phyloP scores from a whole-genome alignment of 2,113 vertebrate genomes.

The Nannospalax galili region DNA sequence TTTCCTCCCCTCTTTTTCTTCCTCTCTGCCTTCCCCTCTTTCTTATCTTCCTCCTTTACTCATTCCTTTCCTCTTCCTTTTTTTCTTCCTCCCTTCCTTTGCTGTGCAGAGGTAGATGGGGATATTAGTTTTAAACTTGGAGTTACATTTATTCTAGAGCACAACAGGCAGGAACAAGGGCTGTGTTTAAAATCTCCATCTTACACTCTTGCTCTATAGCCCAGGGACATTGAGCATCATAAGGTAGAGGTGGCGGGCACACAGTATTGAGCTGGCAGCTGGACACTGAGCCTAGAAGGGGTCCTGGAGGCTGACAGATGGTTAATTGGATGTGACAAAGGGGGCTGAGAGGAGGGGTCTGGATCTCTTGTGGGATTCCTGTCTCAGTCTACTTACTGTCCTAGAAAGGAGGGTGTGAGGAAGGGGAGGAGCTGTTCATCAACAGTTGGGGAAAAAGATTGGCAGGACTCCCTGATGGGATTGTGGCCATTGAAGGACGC shows the following conservation, averaged over 20 bases:
- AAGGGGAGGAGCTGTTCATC: conserved; percentile 63
- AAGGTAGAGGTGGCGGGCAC: neutral
- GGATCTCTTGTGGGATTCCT: conserved; percentile 86
- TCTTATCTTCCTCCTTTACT: neutral
- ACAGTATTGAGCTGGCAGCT: conserved; percentile 72
- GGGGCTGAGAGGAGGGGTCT: conserved; percentile 83
- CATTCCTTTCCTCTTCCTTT: neutral
- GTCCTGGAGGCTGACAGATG: conserved; percentile 89
- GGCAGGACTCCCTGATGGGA: neutral
- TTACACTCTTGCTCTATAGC: conserved; percentile 32
- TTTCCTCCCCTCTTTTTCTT: neutral
- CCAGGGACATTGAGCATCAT: conserved; percentile 63
- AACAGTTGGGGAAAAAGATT: conserved; percentile 32
- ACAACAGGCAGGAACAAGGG: conserved; percentile 8
- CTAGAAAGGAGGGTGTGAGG: conserved; percentile 47
- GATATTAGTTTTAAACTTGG: conserved; percentile 30
- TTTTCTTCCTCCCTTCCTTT: too few relatives aligned
- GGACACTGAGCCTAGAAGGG: conserved; percentile 75
- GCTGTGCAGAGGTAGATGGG: neutral
- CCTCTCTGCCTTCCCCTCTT: neutral
- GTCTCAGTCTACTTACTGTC: conserved; percentile 79
- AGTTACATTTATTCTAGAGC: conserved; percentile 35
- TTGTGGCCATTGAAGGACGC: neutral
- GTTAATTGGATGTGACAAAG: conserved; percentile 92
- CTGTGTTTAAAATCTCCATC: conserved; percentile 26